phyloP scores from a whole-genome alignment of 1,140 invertebrate genomes.

The Meloidogyne hapla region DNA sequence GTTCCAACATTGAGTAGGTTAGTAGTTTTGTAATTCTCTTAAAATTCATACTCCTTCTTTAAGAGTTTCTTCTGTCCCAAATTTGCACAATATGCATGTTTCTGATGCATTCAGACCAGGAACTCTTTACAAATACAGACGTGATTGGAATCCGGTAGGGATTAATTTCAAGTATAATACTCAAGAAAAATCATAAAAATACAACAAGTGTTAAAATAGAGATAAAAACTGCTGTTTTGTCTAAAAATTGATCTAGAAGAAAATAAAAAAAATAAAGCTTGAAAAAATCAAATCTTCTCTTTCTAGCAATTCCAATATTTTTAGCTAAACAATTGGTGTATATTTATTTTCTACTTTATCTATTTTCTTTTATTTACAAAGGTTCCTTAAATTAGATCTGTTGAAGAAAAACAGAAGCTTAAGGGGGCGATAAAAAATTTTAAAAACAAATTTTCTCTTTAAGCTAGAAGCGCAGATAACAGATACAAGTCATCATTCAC shows the following conservation, averaged over 20 bases:
- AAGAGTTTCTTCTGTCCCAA: conserved; percentile 60
- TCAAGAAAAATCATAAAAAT: not conserved
- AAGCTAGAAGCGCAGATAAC: conserved; percentile 52
- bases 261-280: not conserved
- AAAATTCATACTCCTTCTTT: conserved; percentile 36
- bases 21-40: conserved; percentile 9
- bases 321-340: not conserved
- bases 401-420: not conserved
- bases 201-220: not conserved
- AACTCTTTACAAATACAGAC: conserved; percentile 55
- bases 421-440: not conserved
- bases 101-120: conserved; percentile 45
- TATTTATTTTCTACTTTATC: not conserved
- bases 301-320: not conserved
- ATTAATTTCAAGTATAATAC: conserved; percentile 5
- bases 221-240: not conserved
- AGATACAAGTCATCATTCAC: conserved; percentile 48
- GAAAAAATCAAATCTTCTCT: not conserved
- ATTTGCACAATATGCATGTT: conserved; percentile 52
- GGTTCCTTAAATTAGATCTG: not conserved
- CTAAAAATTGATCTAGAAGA: not conserved
- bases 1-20: conserved; percentile 44
- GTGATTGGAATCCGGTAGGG: conserved; percentile 50
- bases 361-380: not conserved
- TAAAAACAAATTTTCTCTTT: conserved; percentile 11